Evolutionary conservation across 1,140 invertebrate genomes (phyloP), one percentile per base, ranked within the genome.

Genomic region (Trichonephila clavata): DNA sequence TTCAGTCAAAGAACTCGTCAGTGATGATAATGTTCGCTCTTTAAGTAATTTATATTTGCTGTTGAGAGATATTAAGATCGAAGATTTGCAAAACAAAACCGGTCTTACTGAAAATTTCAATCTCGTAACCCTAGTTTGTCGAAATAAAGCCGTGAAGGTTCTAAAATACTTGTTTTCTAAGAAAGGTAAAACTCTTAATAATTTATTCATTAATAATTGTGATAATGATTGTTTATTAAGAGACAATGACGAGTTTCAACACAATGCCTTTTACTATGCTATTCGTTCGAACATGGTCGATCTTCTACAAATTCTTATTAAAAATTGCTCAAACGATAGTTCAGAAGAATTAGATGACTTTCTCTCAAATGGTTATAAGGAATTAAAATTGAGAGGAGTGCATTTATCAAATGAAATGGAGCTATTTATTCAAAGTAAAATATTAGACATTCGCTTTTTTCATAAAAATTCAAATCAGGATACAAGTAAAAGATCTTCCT

Each of bases 231-330:
- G 8, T 8, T 43, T 21, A 61, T 27, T 61, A 0, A 61, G 1
- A 16, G 88, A 71, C 32, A 50, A 71, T 8, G 88, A 90, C 43
- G 63, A 68, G 1, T 21, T 24, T 21, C 24, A 7, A 13, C 63
- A 68, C n/a, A 68, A 68, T 24, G 63, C 63, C 21, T 68, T 89
- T 89, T 89, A 89, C 43, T 92, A 92, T 39, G 77, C 90, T n/a
- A 83, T 92, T n/a, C 50, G 77, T 13, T 92, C 90, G 20, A 65
- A 60, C 50, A 92, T 86, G 7, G 20, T 21, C n/a, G 39, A 83
- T 14, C 77, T 92, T n/a, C 77, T 92, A 3, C 39, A 43, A 5
- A 2, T 65, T 57, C 77, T 92, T 3, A 16, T 83, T 43, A 5
- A 59, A 14, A 92, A 92, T 27, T 92, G 77, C 39, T 50, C 18